Base-by-base conservation (phyloP, 2,797 vertebrate genomes). In the Picus viridis region DNA sequence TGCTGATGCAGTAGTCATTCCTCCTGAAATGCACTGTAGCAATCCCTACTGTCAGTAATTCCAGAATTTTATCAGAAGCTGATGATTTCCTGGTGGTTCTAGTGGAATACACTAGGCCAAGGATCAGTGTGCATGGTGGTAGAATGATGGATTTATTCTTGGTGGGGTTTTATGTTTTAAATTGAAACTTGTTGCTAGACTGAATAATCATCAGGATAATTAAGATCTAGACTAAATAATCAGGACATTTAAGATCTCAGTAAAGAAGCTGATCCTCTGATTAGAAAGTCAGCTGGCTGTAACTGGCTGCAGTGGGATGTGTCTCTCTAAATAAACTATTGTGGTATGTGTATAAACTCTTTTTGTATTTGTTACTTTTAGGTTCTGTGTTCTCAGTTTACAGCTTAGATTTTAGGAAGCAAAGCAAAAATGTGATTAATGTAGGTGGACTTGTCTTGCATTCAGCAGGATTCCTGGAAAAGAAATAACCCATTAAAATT, bases 161-260 rank as follows among this genome's bases (percentile, higher is more conserved):
- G 54, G 34, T 54, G 56, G 29, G 18, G 34, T 81, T 93, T 94
- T 29, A 45, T 85, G 65, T 80, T 94, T 89, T 90, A 80, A 54
- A 73, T 58, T 65, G 76, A 74, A 95, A 85, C 69, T 65, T 87
- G 76, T 95, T 91, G 79, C 76, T 87, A 77, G 80, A 59, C 63
- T 93, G 77, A 83, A 88, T 83, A 92, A 65, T 88, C 73, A n/a
- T 34, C 72, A 65, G 51, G 58, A 80, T 30, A 86, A 58, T 54
- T 62, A 88, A 72, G 70, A 78, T 69, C 56, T 89, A 77, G 80
- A 59, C 62, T 94, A 73, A 83, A 88, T 83, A 92, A 69, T 88
- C 73, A 65, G 53, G 58, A 80, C 32, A 86, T 56, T 56, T 62
- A 88, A 72, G 70, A 81, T 65, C 56, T 89, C 67, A 65, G 43